A percentile compares a stretch with the other conserved stretches of the same genome.
Conservation (phyloP, 2,797 vertebrate genomes). For the Centroberyx gerrardi region DNA sequence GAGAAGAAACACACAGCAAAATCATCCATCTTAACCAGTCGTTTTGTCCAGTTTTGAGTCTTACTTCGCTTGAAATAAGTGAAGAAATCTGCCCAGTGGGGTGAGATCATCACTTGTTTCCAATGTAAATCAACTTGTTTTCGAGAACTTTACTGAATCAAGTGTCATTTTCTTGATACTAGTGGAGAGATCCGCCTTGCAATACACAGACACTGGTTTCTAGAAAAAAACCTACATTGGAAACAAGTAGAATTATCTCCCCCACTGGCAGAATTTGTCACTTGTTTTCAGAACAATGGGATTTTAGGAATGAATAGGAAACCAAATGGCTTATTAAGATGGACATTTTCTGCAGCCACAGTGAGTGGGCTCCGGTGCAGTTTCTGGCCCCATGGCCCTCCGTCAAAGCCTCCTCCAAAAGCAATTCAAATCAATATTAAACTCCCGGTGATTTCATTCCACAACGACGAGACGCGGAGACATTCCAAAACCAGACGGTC, state of each 20-base stretch:
- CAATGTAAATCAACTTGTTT: background rate
- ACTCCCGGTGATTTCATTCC: conserved; percentile 42
- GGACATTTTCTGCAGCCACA: background rate
- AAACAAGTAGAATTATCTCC: no score
- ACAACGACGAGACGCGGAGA: conserved; percentile 35
- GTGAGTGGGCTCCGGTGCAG: conserved; percentile 11
- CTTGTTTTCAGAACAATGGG: conserved; percentile 22
- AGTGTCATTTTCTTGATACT: no score
- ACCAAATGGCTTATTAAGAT: conserved; percentile 17
- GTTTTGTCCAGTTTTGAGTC: background rate
- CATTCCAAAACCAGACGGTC: conserved; percentile 53
- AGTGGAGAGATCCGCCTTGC: no score
- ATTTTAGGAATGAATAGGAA: conserved; percentile 18
- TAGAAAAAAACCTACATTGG: no score
- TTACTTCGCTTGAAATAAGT: no score
- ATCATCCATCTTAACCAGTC: background rate
- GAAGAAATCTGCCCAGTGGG: background rate
- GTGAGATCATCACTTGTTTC: background rate
- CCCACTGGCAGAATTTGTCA: background rate
- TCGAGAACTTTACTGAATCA: no score
- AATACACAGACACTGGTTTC: no score
- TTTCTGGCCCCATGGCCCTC: background rate
- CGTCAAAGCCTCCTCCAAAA: conserved; percentile 16
- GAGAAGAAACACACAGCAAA: no score
- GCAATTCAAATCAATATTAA: conserved; percentile 33